These are phyloP conservation scores for Caprella mutica DNA, from an alignment of 2,888 invertebrate genomes.

Conservation along the genomic window DNA sequence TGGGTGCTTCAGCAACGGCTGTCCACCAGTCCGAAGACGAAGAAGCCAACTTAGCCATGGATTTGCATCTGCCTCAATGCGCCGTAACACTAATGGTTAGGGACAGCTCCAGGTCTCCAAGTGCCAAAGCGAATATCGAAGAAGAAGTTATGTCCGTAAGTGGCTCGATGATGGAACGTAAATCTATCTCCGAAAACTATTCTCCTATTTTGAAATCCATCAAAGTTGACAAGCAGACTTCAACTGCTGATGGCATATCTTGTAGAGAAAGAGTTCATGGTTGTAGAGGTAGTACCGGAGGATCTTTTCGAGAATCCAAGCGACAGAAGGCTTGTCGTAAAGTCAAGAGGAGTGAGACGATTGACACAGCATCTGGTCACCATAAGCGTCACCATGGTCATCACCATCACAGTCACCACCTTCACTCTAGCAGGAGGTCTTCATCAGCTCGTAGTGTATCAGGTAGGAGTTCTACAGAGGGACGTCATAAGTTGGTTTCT, in stretches of 20 bases:
- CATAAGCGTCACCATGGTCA: constrained; percentile 1
- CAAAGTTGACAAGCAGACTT: constrained; percentile 32
- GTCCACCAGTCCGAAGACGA: constrained; percentile 24
- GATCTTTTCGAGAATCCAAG: constrained; percentile 26
- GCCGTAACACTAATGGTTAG: constrained; percentile 48
- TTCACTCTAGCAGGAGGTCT: constrained; percentile 1
- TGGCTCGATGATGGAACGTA: constrained; percentile 43
- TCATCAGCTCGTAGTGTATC: constrained; percentile 20
- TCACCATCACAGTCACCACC: constrained; percentile 6
- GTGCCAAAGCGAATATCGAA: constrained; percentile 14
- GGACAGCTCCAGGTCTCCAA: constrained; percentile 47
- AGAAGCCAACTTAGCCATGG: constrained; percentile 63
- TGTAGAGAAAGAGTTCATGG: constrained; percentile 13
- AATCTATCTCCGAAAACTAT: not conserved
- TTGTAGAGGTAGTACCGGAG: constrained; percentile 17
- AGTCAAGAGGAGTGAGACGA: constrained; percentile 38
- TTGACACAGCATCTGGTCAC: constrained; percentile 25
- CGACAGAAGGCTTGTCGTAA: constrained; percentile 23
- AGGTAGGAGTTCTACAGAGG: constrained; percentile 10
- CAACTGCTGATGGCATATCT: constrained; percentile 25
- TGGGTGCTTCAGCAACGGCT: constrained; percentile 36
- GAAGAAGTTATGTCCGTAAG: constrained; percentile 37
- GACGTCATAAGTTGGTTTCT: constrained; percentile 15
- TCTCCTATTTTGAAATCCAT: constrained; percentile 4
- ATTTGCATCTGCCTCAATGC: constrained; percentile 53